A percentile compares a stretch with the other conserved stretches of the same genome.
Conservation (phyloP, 2,797 vertebrate species). For the Hyperoplus lanceolatus region DNA sequence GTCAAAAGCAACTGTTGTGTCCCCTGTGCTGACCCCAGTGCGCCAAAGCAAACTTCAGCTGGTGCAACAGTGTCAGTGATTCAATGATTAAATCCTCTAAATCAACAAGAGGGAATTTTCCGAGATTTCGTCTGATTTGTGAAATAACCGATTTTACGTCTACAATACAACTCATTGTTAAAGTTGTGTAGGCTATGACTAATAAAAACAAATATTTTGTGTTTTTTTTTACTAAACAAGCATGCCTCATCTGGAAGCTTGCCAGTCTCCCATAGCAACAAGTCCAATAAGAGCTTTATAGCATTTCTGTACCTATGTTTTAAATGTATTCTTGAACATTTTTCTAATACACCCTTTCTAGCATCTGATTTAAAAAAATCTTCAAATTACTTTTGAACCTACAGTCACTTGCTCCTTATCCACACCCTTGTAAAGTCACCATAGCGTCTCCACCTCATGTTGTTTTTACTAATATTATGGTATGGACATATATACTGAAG, state of each 20-base stretch:
- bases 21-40: constrained; percentile 20
- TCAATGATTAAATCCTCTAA: constrained; percentile 1
- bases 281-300: not conserved
- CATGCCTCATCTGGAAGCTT: not conserved
- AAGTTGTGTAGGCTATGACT: not conserved
- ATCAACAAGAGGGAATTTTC: not conserved
- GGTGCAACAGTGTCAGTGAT: constrained; percentile 6
- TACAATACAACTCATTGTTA: not conserved
- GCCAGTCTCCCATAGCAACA: not conserved
- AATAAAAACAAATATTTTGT: not conserved
- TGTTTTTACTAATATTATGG: not conserved
- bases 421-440: not conserved
- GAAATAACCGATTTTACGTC: not conserved
- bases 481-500: constrained; percentile 46
- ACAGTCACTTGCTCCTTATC: not conserved
- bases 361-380: not conserved
- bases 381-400: not conserved
- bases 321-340: not conserved
- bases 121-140: not conserved
- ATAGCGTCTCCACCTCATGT: not conserved
- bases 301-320: not conserved
- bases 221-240: not conserved
- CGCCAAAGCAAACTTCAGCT: constrained; percentile 49
- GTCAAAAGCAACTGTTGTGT: constrained; percentile 54
- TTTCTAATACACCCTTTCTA: not conserved